Conservation (phyloP, 2,888 invertebrate genomes). For the Argynnis bischoffii region DNA sequence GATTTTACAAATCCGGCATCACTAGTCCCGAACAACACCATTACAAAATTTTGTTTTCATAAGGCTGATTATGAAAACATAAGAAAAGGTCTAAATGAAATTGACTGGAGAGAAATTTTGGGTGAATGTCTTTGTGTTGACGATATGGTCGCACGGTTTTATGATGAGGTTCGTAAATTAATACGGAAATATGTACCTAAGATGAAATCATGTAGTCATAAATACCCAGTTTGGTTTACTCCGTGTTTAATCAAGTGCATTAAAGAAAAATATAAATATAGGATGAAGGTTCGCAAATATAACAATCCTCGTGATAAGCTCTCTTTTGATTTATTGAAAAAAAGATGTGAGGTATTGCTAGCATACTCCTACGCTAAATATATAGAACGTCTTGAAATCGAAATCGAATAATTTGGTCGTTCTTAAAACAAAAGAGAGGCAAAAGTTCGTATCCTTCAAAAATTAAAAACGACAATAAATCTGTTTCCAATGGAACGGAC, state of each 20-base stretch:
- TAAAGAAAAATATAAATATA: constrained; percentile 16
- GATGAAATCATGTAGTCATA: not conserved
- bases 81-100: not conserved
- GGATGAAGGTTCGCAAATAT: constrained; percentile 11
- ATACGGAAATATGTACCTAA: constrained; percentile 5
- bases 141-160: not conserved
- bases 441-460: too few species aligned
- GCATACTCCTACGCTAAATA: constrained; percentile 8
- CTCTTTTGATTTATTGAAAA: constrained; percentile 7
- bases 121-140: constrained; percentile 2
- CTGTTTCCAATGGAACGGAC: too few species aligned
- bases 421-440: too few species aligned
- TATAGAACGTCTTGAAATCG: not conserved
- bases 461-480: too few species aligned
- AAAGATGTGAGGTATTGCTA: not conserved
- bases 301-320: constrained; percentile 16
- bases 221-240: constrained; percentile 16
- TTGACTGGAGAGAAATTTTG: not conserved
- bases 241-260: constrained; percentile 4
- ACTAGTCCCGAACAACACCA: not conserved
- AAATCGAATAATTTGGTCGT: too few species aligned
- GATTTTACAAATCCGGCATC: not conserved
- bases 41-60: not conserved
- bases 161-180: not conserved
- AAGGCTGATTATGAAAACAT: constrained; percentile 7